phyloP scores from a whole-genome alignment of 2,888 invertebrate genomes.

The Sinhomidia bicolor region DNA sequence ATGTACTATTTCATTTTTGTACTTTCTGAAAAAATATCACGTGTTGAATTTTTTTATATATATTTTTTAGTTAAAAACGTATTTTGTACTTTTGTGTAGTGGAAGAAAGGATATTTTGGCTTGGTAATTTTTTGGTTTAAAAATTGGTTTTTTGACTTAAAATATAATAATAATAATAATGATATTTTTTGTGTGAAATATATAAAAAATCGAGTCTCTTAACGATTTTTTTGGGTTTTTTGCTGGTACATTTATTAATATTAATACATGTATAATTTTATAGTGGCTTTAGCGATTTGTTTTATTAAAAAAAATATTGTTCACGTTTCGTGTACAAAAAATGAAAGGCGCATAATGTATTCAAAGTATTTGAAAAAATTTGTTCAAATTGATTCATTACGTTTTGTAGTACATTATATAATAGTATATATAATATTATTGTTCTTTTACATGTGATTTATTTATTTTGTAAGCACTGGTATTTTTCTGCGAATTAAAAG shows the following conservation, averaged over 20 bases:
- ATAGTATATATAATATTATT: neutral
- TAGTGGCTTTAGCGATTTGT: neutral
- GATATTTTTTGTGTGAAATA: constrained; percentile 20
- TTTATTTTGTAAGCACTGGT: constrained; percentile 7
- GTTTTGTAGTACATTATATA: neutral
- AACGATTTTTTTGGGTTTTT: constrained; percentile 47
- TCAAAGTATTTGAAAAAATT: neutral
- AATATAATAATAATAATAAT: constrained; percentile 1
- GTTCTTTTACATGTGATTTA: neutral
- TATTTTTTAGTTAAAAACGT: no score
- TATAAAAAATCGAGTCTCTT: constrained; percentile 45
- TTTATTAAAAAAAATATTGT: neutral
- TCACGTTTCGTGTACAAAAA: neutral
- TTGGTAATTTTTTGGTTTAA: no score
- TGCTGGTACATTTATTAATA: neutral
- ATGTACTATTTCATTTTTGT: no score
- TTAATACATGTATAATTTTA: neutral
- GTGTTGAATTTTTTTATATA: no score
- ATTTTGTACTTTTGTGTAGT: no score
- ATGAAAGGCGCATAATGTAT: no score
- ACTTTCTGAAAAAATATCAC: no score
- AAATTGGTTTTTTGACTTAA: no score
- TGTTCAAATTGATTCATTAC: neutral
- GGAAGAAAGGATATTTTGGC: neutral
- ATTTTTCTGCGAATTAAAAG: constrained; percentile 32